Conservation (phyloP, 2,797 vertebrate species). For the Ceryle rudis region DNA sequence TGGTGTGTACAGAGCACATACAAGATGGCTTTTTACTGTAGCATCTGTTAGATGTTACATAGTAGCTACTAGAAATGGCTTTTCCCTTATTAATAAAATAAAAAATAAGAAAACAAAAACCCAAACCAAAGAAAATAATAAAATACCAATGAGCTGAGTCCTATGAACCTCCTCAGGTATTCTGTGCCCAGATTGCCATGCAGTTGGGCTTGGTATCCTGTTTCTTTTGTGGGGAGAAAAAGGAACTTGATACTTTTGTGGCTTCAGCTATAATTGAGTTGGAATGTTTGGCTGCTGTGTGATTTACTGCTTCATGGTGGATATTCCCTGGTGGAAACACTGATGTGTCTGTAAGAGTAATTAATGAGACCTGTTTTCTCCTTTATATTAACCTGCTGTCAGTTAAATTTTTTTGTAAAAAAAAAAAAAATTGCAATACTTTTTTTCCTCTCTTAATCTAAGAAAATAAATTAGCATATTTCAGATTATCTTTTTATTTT, state of each 20-base stretch:
- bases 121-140: neutral
- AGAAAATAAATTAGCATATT: neutral
- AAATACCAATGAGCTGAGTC: neutral
- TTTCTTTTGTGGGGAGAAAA: neutral
- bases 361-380: neutral
- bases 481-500: neutral
- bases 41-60: neutral
- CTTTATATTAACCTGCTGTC: neutral
- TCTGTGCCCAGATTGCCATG: neutral
- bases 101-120: neutral
- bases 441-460: neutral
- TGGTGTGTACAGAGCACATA: neutral
- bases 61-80: neutral
- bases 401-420: neutral
- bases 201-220: neutral
- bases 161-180: neutral
- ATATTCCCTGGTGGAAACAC: conserved; percentile 35
- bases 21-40: conserved; percentile 14
- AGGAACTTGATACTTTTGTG: neutral
- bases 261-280: neutral
- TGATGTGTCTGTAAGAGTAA: conserved; percentile 12
- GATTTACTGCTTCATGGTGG: conserved; percentile 1
- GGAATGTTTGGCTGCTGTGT: neutral
- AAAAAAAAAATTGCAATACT: neutral
- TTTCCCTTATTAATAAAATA: neutral